These are phyloP conservation scores for Phataginus tricuspis DNA, from an alignment of 2,797 vertebrate species.

Conservation along the genomic window DNA sequence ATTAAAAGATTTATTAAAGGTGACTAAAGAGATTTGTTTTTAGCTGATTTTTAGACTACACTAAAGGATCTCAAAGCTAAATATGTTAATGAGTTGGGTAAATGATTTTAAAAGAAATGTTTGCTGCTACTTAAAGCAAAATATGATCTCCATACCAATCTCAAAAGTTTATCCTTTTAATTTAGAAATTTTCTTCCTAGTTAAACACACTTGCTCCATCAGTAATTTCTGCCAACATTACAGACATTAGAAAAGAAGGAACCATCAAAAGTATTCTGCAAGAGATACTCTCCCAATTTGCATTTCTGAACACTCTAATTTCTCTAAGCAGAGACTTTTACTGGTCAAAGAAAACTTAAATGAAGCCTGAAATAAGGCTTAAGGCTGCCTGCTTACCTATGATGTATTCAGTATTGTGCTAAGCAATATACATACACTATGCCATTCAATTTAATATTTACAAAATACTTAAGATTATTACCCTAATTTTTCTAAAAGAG, in stretches of 20 bases:
- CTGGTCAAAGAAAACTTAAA: not conserved
- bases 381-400: not conserved
- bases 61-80: not conserved
- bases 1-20: not conserved
- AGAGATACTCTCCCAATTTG: not conserved
- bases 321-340: not conserved
- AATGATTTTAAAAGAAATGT: not conserved
- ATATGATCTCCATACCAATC: not conserved
- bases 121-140: conserved; percentile 25
- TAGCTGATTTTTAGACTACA: not conserved
- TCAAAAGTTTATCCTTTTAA: not conserved
- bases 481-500: not conserved
- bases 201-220: not conserved
- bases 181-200: not conserved
- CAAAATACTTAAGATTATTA: not conserved
- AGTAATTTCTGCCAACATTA: not conserved
- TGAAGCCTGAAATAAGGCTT: not conserved
- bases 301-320: not conserved
- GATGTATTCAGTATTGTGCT: not conserved
- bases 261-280: not conserved
- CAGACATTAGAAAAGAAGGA: not conserved
- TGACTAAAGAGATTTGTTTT: not conserved
- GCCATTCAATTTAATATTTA: not conserved
- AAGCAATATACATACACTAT: not conserved
- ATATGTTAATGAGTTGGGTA: not conserved